Evolutionary conservation across 2,797 vertebrate genomes (phyloP).

Genomic region (Diglossa cyanea): DNA sequence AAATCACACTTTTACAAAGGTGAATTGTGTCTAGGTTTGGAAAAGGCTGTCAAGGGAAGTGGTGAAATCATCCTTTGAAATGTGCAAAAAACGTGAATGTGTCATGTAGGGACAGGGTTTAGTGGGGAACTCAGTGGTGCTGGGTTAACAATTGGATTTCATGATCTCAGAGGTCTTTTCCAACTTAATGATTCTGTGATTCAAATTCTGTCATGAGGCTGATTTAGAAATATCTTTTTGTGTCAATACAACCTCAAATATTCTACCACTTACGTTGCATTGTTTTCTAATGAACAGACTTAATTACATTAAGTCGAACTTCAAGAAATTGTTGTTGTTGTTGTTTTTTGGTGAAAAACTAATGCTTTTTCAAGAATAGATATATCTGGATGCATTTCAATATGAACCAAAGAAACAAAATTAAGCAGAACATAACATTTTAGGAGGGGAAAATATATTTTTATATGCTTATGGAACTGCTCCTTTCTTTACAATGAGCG

Average conservation of each 20-base stretch:
- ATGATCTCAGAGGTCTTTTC: background rate
- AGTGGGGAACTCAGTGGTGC: background rate
- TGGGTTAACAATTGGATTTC: rapidly evolving
- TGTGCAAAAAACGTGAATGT: background rate
- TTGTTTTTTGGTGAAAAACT: background rate
- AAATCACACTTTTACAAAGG: background rate
- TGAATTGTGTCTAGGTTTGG: background rate
- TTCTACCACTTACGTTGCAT: background rate
- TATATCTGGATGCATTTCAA: background rate
- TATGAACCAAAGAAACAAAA: background rate
- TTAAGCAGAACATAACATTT: background rate
- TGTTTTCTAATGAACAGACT: background rate
- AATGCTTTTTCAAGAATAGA: background rate
- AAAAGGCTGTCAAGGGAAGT: background rate
- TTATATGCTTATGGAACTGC: background rate
- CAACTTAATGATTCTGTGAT: background rate
- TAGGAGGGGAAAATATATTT: background rate
- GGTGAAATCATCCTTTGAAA: background rate
- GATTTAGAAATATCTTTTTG: background rate
- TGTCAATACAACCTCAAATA: background rate
- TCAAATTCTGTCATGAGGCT: background rate
- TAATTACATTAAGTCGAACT: background rate
- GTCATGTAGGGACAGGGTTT: rapidly evolving
- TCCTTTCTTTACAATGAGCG: background rate
- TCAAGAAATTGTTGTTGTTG: background rate